Percentiles rank a stretch among this genome's conserved stretches.
These are phyloP conservation scores for Battus philenor DNA, from an alignment of 1,140 invertebrate species.

Conservation along the genomic window DNA sequence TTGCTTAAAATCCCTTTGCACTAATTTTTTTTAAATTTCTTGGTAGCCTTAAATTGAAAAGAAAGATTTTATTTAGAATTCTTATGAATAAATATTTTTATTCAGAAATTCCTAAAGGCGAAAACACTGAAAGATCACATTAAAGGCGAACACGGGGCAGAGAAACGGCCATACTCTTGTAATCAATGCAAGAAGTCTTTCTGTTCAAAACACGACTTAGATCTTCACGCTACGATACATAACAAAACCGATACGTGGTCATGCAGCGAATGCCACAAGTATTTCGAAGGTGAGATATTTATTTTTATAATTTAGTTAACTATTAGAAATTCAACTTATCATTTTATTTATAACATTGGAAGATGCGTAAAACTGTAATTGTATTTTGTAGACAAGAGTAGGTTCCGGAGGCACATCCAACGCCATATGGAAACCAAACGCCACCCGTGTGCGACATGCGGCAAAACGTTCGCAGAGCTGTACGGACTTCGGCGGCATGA, in stretches of 20 bases:
- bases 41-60: too few relatives aligned
- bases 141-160: slow-evolving; percentile 25
- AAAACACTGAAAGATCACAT: slow-evolving; percentile 34
- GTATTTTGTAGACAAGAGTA: slow-evolving; percentile 16
- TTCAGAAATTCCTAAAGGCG: slow-evolving; percentile 41
- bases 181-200: slow-evolving; percentile 51
- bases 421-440: slow-evolving; percentile 49
- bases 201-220: slow-evolving; percentile 42
- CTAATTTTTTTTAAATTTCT: too few relatives aligned
- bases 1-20: too few relatives aligned
- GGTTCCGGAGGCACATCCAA: slow-evolving; percentile 47
- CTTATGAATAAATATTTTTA: slow-evolving; percentile 12
- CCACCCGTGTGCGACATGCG: slow-evolving; percentile 48
- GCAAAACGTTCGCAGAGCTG: slow-evolving; percentile 51
- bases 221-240: slow-evolving; percentile 45
- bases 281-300: slow-evolving; percentile 43
- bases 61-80: too few relatives aligned
- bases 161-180: slow-evolving; percentile 25
- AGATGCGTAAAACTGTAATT: too few relatives aligned
- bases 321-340: too few relatives aligned
- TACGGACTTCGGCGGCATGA: slow-evolving; percentile 49
- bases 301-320: not conserved
- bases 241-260: slow-evolving; percentile 36
- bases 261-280: slow-evolving; percentile 48
- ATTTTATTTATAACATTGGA: too few relatives aligned